Evolutionary conservation across 2,113 vertebrate species (phyloP), one percentile per base, ranked within the genome.

Genomic region (Hipposideros armiger): DNA sequence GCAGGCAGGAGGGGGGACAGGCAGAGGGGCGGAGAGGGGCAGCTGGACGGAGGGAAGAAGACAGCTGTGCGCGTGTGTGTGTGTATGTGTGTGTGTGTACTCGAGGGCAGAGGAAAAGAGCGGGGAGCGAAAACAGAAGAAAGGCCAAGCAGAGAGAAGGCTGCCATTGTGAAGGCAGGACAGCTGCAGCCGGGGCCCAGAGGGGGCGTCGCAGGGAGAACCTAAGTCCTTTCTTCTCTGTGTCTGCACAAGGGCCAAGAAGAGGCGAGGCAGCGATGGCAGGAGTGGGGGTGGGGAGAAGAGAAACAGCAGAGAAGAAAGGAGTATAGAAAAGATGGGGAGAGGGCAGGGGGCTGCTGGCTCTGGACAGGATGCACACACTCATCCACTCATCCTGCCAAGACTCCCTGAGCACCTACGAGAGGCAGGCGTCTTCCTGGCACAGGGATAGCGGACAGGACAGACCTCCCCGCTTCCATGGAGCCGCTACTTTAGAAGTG

Each of bases 141-240:
- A 30, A 72, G 58, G 93, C 97, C 96, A 95, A 72, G 92, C 19
- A 0, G 0, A 92, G 95, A 97, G 88, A 97, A 98, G 96, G 96
- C 95, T 0, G 77, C 73, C 73, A 91, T 96, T 98, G 97, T 98
- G 64, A 30, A 7, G 74, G 80, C 20, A 28, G 52, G 77, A n/a
- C 96, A 96, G 96, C 97, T 97, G 97, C 78, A 20, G 28, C 7
- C 0, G 80, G 54, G 54, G 36, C 36, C 66, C 6, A 0, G 72
- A 26, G 58, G 64, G 7, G 4, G 32, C 19, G 0, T 10, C 91
- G 64, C 36, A 0, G 94, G 89, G 52, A 36, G n/a, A 80, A 58
- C 17, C 36, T 0, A 8, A 45, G 58, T 0, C 72, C 81, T 80
- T 92, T 95, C 93, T 96, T 56, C 90, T 95, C n/a, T 83, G 82